Conservation (phyloP, 2,797 vertebrate genomes). For the Gallinago stenura region DNA sequence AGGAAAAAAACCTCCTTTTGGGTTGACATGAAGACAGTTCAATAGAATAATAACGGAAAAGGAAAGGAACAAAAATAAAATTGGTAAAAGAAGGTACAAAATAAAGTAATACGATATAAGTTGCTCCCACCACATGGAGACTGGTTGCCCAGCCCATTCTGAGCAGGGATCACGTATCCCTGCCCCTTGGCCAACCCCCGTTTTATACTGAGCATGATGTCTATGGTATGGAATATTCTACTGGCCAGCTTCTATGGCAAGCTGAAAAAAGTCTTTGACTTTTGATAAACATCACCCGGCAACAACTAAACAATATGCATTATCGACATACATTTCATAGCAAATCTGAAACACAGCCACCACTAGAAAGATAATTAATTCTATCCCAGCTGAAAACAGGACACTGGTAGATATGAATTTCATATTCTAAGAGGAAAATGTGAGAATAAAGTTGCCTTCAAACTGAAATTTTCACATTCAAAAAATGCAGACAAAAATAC, state of each 20-base stretch:
- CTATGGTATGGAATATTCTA: not conserved
- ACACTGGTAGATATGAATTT: not conserved
- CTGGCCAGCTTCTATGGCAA: not conserved
- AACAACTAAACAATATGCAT: not conserved
- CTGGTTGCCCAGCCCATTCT: not conserved
- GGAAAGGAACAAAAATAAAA: not conserved
- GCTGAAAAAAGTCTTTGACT: not conserved
- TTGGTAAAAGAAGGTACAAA: not conserved
- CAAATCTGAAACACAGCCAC: not conserved
- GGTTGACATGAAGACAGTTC: not conserved
- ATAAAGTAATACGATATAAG: not conserved
- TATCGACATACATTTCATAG: not conserved
- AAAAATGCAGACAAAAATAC: not conserved
- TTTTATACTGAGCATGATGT: not conserved
- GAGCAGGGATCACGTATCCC: not conserved
- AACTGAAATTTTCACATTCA: not conserved
- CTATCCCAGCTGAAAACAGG: not conserved
- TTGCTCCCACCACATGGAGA: not conserved
- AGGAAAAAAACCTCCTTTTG: not conserved
- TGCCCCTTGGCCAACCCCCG: not conserved
- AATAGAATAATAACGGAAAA: not conserved
- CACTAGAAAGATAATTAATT: not conserved
- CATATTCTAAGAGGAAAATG: not conserved
- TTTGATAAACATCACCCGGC: not conserved
- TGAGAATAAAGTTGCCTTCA: not conserved